Conservation (phyloP, 2,888 invertebrate genomes). For the Xylota segnis region DNA sequence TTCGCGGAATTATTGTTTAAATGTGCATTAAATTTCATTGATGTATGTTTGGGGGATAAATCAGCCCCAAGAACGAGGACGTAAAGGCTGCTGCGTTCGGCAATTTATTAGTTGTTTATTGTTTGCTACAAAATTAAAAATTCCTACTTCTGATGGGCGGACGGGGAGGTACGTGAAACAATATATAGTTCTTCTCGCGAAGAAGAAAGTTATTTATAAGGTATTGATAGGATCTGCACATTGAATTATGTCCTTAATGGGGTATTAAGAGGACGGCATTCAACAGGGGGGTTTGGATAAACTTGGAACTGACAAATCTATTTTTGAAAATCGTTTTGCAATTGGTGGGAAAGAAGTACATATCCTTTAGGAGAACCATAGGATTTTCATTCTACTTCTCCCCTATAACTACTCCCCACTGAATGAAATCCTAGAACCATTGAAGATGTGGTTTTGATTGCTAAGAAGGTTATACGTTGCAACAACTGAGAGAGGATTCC, state of each 20-base stretch:
- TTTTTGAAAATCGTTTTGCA: too few relatives aligned
- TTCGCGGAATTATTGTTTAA: slow-evolving; percentile 74
- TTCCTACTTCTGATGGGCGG: slow-evolving; percentile 21
- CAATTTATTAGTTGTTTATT: slow-evolving; percentile 76
- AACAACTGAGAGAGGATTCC: too few relatives aligned
- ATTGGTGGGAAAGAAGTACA: too few relatives aligned
- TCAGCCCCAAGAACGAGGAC: slow-evolving; percentile 62
- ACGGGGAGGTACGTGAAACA: neutral
- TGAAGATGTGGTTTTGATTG: too few relatives aligned
- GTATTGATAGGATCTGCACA: slow-evolving; percentile 60
- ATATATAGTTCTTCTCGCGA: slow-evolving; percentile 39
- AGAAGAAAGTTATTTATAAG: slow-evolving; percentile 58
- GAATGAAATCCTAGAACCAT: too few relatives aligned
- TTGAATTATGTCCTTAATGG: slow-evolving; percentile 60
- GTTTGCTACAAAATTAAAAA: slow-evolving; percentile 64
- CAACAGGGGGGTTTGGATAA: slow-evolving; percentile 35
- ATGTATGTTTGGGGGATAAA: slow-evolving; percentile 72
- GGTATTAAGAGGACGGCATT: slow-evolving; percentile 34
- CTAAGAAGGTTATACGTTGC: too few relatives aligned
- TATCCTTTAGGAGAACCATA: too few relatives aligned
- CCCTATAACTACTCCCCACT: too few relatives aligned
- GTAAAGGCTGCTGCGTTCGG: slow-evolving; percentile 45
- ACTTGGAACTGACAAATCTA: too few relatives aligned
- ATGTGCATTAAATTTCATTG: slow-evolving; percentile 76
- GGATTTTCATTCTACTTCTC: too few relatives aligned